Base-by-base conservation (phyloP, 1,140 invertebrate species). In the Babylonia areolata region DNA sequence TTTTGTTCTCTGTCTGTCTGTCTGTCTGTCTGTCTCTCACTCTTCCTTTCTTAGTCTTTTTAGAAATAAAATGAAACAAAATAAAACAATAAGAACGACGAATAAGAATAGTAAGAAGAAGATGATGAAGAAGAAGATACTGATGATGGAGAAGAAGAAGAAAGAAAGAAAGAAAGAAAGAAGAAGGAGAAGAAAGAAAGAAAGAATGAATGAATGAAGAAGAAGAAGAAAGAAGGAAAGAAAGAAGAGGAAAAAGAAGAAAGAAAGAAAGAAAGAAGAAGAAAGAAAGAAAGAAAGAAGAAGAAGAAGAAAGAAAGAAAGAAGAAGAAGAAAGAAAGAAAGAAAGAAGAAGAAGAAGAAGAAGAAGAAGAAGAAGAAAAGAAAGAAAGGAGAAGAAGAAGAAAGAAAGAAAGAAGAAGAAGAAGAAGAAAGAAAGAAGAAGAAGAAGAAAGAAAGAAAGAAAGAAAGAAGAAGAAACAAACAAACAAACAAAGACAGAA, bases 111-210 rank as follows among this genome's bases (percentile, higher is more conserved):
- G n/a, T n/a, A n/a, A n/a, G n/a, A n/a, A n/a, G n/a, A n/a, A n/a
- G n/a, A n/a, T n/a, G n/a, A n/a, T n/a, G n/a, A n/a, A n/a, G n/a
- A n/a, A n/a, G n/a, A n/a, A n/a, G n/a, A n/a, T n/a, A n/a, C n/a
- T n/a, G n/a, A n/a, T n/a, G n/a, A n/a, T n/a, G n/a, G n/a, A n/a
- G 51, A 31, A 64, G 54, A 82, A 42, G 51, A 31, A 31, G 54
- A 82, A 42, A 82, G 54, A 64, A 31, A 82, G 39, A 82, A 31
- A 64, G 54, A 82, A 42, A 82, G 54, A 51, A 31, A 58, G 81
- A 82, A 31, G 33, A 31, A 82, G 54, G 31, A 42, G 31, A 31
- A 64, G 54, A 82, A 33, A 82, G 54, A 64, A 31, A 82, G 81
- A 82, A 31, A 64, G 54, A 82, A 42, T 54, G 54, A 64, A 31